These are phyloP conservation scores for Pseudomyrmex sp. DNA, from an alignment of 1,140 invertebrate genomes.

Conservation along the genomic window DNA sequence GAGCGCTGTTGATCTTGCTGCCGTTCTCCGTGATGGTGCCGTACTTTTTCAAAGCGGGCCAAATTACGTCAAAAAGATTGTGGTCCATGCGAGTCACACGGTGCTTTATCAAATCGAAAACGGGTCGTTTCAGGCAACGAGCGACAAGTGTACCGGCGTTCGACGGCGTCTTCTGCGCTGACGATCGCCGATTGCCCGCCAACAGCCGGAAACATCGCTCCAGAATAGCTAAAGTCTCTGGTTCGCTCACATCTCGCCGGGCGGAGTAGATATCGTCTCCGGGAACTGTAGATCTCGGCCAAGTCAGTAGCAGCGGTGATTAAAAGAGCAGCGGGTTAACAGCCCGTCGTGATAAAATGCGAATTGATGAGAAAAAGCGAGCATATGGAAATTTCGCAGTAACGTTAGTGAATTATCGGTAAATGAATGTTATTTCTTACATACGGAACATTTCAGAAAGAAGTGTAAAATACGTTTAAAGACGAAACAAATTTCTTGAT, in stretches of 20 bases:
- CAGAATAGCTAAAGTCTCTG: slow-evolving; percentile 89
- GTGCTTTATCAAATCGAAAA: slow-evolving; percentile 90
- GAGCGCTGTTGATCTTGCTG: slow-evolving; percentile 66
- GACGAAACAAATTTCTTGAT: background rate
- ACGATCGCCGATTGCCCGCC: slow-evolving; percentile 86
- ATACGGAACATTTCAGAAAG: background rate
- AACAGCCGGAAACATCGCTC: slow-evolving; percentile 90
- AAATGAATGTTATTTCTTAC: background rate
- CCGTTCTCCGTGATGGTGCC: slow-evolving; percentile 85
- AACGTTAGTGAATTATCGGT: slow-evolving; percentile 6
- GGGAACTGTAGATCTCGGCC: slow-evolving; percentile 85
- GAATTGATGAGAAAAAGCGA: slow-evolving; percentile 21
- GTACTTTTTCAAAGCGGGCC: slow-evolving; percentile 91
- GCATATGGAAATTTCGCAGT: slow-evolving; percentile 36
- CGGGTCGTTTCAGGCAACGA: slow-evolving; percentile 88
- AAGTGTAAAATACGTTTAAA: background rate
- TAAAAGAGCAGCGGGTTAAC: slow-evolving; percentile 48
- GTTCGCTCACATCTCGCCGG: slow-evolving; percentile 88
- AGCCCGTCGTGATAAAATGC: background rate
- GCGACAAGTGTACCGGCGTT: slow-evolving; percentile 86
- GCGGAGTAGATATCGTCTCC: slow-evolving; percentile 89
- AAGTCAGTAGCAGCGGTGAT: background rate
- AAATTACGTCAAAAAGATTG: slow-evolving; percentile 92
- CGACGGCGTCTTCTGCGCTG: slow-evolving; percentile 86
- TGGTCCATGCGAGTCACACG: slow-evolving; percentile 91